Percentiles rank a stretch among this genome's conserved stretches.
phyloP scores from a whole-genome alignment of 2,113 vertebrate species.

The Nesospiza acunhae region DNA sequence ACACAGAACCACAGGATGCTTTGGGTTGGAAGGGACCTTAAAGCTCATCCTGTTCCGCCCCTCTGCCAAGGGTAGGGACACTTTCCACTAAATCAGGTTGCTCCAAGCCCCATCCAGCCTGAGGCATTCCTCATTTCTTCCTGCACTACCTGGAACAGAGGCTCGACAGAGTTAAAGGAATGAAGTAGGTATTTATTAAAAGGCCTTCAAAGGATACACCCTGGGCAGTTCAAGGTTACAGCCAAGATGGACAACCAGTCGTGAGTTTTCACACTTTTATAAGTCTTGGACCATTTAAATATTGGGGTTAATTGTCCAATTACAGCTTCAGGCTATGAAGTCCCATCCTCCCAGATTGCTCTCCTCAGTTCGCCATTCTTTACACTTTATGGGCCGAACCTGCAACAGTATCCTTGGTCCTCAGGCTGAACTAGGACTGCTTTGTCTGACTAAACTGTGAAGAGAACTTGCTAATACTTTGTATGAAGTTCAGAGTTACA shows the following conservation, averaged over 20 bases:
- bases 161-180: not conserved
- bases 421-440: not conserved
- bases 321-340: not conserved
- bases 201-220: not conserved
- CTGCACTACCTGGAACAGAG: not conserved
- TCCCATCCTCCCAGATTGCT: not conserved
- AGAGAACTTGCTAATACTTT: not conserved
- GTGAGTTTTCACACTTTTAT: not conserved
- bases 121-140: not conserved
- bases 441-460: not conserved
- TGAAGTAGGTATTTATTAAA: not conserved
- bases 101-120: not conserved
- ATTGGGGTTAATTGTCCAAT: not conserved
- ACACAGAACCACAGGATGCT: not conserved
- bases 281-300: not conserved
- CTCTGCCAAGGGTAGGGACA: not conserved
- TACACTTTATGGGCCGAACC: not conserved
- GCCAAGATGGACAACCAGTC: not conserved
- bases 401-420: not conserved
- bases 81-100: not conserved
- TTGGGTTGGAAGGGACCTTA: not conserved
- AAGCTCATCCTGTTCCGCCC: not conserved
- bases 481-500: not conserved
- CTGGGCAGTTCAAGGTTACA: not conserved
- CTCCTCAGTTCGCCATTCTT: not conserved